These are phyloP conservation scores for Lithosia quadra DNA, from an alignment of 2,888 invertebrate species.

Conservation along the genomic window DNA sequence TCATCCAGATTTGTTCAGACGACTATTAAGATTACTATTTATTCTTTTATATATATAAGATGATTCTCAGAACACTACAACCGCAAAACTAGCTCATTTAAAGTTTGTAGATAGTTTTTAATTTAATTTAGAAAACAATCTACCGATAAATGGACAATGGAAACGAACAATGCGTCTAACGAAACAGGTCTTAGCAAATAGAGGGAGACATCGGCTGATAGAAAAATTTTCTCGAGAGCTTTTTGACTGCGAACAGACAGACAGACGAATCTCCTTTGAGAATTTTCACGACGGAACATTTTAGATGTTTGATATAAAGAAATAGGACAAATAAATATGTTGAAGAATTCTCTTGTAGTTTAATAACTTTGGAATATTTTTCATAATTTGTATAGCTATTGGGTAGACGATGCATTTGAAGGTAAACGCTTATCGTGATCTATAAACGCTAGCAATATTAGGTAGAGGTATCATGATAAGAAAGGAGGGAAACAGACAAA, in stretches of 20 bases:
- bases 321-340: conserved; percentile 47
- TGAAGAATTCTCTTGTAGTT: conserved; percentile 25
- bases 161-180: conserved; percentile 74
- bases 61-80: too few species aligned
- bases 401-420: too few species aligned
- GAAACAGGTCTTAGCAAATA: conserved; percentile 86
- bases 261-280: conserved; percentile 66
- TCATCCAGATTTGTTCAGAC: too few species aligned
- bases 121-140: neutral
- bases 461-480: too few species aligned
- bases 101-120: neutral
- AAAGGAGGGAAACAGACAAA: too few species aligned
- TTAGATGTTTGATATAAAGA: conserved; percentile 51
- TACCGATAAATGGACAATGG: conserved; percentile 54
- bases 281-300: conserved; percentile 53
- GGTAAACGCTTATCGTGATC: too few species aligned
- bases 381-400: neutral
- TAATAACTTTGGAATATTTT: conserved; percentile 14
- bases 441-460: too few species aligned
- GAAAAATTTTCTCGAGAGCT: conserved; percentile 78
- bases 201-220: conserved; percentile 84
- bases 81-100: too few species aligned
- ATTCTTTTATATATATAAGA: too few species aligned
- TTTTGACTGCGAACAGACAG: conserved; percentile 72
- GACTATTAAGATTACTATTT: too few species aligned